A percentile compares a stretch with the other conserved stretches of the same genome.
Conservation (phyloP, 2,113 vertebrate species). For the Irena cyanogastra region DNA sequence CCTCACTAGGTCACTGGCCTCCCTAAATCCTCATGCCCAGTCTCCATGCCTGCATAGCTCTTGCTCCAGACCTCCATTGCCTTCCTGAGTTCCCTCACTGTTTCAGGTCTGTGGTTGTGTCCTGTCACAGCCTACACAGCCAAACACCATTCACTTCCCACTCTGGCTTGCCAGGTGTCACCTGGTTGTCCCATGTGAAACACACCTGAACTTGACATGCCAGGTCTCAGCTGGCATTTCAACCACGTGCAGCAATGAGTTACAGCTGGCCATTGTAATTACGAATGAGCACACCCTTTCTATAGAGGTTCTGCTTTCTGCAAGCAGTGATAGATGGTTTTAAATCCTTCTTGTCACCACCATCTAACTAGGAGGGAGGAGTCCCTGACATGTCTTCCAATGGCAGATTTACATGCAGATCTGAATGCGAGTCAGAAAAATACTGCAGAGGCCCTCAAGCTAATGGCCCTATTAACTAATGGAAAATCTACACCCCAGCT, state of each 20-base stretch:
- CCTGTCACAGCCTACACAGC: not conserved
- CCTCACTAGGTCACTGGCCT: not conserved
- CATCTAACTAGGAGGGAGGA: not conserved
- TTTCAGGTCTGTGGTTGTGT: not conserved
- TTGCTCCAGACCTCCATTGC: fast-evolving
- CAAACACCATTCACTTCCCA: not conserved
- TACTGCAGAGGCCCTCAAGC: not conserved
- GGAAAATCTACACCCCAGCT: not conserved
- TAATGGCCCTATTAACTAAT: not conserved
- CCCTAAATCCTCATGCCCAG: not conserved
- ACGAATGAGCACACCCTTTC: not conserved
- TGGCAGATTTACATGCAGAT: not conserved
- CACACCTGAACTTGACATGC: not conserved
- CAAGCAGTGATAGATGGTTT: not conserved
- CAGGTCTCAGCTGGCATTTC: not conserved
- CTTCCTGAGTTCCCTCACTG: not conserved
- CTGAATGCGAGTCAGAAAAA: not conserved
- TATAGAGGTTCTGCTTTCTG: not conserved
- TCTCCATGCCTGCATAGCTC: not conserved
- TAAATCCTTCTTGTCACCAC: not conserved
- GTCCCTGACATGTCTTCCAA: not conserved
- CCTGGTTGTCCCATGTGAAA: not conserved
- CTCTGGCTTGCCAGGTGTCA: not conserved
- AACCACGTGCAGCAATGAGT: not conserved
- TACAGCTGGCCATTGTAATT: not conserved